Base-by-base conservation (phyloP, 2,888 invertebrate genomes). In the Volucella inflata region DNA sequence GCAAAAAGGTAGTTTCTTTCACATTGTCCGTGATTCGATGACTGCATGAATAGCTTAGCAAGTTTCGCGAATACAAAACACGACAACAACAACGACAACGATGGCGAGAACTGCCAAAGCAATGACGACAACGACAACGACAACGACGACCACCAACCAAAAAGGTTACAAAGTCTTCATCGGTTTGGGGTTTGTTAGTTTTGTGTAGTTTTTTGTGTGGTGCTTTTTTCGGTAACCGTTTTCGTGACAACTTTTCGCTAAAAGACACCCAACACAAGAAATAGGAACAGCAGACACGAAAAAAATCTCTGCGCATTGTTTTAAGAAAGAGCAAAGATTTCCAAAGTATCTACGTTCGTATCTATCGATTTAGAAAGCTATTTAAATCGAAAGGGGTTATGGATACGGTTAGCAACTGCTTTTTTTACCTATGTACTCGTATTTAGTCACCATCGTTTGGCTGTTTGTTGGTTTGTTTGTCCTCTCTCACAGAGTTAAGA, bases 321-420 rank as follows among this genome's bases (percentile, higher is more conserved):
- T 82, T 44, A 68, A 68, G 80, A 77, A 81, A 67, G 55, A 85
- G 70, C 55, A 70, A 65, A 78, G 79, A 79, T 79, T 30, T 75
- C 38, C 65, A 59, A 57, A 77, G 67, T 72, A 72, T 72, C 72
- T 74, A 67, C 46, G 17, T 60, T 38, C 48, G 60, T 78, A 70
- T 81, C 87, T 82, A 87, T 87, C 87, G 87, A 87, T 87, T 87
- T 87, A 87, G 87, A 87, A 87, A 87, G 87, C 77, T 81, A 72
- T 67, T 64, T 65, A 6, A 30, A 64, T 59, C 57, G 59, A 81
- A 74, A 55, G 78, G 62, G 44, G 40, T 53, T 68, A 68, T 60
- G 48, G 60, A 30, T 40, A 17, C 16, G 44, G 30, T 30, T 30
- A 30, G 30, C 6, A 30, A 30, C 30, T 30, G 6, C 30, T 30